Percentiles rank a stretch among this genome's conserved stretches.
Evolutionary conservation across 2,888 invertebrate genomes (phyloP).

Genomic region (Apotomis betuletana): DNA sequence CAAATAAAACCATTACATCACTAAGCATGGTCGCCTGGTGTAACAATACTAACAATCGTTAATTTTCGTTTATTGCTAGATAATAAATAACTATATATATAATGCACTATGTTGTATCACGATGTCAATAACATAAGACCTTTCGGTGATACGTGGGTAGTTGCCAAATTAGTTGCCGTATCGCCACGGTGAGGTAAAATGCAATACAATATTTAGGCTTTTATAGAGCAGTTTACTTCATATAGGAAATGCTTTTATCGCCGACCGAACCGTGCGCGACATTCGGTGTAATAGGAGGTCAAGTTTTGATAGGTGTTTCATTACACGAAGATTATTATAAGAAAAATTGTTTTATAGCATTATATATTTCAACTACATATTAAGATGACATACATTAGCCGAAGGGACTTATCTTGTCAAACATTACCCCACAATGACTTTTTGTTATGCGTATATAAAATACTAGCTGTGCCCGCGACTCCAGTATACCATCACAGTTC

Average conservation of each 20-base stretch:
- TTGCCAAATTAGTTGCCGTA: slow-evolving; percentile 17
- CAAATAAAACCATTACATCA: slow-evolving; percentile 45
- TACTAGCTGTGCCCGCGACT: no score
- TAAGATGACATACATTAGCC: no score
- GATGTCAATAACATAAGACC: background rate
- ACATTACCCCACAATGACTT: no score
- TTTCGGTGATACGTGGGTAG: background rate
- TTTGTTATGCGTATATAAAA: no score
- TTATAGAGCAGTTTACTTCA: background rate
- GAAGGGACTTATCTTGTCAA: no score
- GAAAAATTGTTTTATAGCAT: no score
- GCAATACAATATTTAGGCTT: slow-evolving; percentile 10
- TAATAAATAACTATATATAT: background rate
- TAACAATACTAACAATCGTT: slow-evolving; percentile 37
- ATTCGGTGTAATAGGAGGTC: background rate
- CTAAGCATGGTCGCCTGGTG: slow-evolving; percentile 21
- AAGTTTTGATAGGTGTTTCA: background rate
- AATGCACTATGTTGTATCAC: background rate
- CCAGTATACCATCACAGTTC: no score
- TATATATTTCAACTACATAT: no score
- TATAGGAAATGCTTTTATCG: background rate
- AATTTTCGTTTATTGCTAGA: slow-evolving; percentile 38
- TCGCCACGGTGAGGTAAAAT: slow-evolving; percentile 11
- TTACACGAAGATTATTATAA: background rate
- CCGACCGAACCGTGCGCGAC: background rate